Evolutionary conservation across 2,888 invertebrate genomes (phyloP).

Genomic region (Eurois occulta): DNA sequence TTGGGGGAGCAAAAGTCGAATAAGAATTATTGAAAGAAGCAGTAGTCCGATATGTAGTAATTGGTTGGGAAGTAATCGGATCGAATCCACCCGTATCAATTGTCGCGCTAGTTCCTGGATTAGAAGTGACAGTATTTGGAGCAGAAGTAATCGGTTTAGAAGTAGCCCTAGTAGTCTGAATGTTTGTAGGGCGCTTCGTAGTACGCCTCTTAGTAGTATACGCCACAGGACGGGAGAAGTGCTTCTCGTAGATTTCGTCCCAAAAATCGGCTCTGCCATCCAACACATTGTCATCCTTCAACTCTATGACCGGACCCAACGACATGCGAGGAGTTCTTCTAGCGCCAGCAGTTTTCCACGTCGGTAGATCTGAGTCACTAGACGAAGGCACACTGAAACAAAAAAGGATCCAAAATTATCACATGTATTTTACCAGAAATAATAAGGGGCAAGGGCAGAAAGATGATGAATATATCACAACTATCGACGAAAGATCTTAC

Average conservation of each 20-base stretch:
- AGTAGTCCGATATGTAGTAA: not conserved
- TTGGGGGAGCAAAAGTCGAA: not conserved
- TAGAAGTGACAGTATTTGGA: not conserved
- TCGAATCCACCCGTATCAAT: not conserved
- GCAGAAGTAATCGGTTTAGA: not conserved
- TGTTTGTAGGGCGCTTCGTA: not conserved
- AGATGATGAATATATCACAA: not conserved
- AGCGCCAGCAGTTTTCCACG: constrained; percentile 68
- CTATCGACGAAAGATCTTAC: not conserved
- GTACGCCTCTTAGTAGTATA: not conserved
- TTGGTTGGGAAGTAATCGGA: not conserved
- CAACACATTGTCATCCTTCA: constrained; percentile 58
- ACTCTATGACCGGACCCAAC: constrained; percentile 62
- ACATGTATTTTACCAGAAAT: not conserved
- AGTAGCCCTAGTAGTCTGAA: constrained; percentile 5
- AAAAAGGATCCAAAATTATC: not conserved
- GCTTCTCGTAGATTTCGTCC: constrained; percentile 72
- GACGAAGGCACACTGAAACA: constrained; percentile 69
- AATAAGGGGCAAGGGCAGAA: not conserved
- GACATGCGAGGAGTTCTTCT: constrained; percentile 72
- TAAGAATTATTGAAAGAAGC: not conserved
- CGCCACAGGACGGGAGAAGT: constrained; percentile 67
- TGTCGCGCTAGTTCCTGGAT: not conserved
- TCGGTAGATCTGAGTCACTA: constrained; percentile 52
- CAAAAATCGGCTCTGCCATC: constrained; percentile 70